Evolutionary conservation across 2,888 invertebrate genomes (phyloP).

Genomic region (Sepioteuthis lessoniana): DNA sequence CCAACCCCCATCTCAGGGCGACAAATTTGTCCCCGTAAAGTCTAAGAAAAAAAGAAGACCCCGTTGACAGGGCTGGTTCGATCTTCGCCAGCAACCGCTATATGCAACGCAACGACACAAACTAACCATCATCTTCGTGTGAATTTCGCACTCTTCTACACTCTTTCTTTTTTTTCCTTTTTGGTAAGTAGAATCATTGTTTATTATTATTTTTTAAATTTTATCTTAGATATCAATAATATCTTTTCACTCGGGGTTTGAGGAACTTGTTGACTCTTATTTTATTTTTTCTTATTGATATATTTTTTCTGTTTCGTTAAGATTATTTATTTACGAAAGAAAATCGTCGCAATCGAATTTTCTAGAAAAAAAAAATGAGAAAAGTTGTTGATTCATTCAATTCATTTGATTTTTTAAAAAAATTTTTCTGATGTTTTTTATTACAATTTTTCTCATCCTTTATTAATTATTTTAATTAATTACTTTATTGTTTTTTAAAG

Average conservation of each 20-base stretch:
- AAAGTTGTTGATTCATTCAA: too few relatives aligned
- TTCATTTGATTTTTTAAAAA: too few relatives aligned
- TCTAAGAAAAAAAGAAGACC: slow-evolving; percentile 6
- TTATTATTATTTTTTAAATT: not conserved
- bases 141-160: not conserved
- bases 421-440: too few relatives aligned
- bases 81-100: slow-evolving; percentile 18
- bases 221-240: too few relatives aligned
- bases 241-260: too few relatives aligned
- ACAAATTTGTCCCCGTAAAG: not conserved
- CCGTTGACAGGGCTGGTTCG: slow-evolving; percentile 6
- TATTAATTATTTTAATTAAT: too few relatives aligned
- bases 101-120: not conserved
- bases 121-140: not conserved
- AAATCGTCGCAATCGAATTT: too few relatives aligned
- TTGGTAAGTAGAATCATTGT: not conserved
- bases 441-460: too few relatives aligned
- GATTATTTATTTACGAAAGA: too few relatives aligned
- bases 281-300: not conserved
- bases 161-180: not conserved
- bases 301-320: too few relatives aligned
- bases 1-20: not conserved
- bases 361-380: too few relatives aligned
- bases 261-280: not conserved
- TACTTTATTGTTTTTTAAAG: too few relatives aligned